Evolutionary conservation across 2,888 invertebrate species (phyloP), one percentile per base, ranked within the genome.

Genomic region (Coenonympha arcania): DNA sequence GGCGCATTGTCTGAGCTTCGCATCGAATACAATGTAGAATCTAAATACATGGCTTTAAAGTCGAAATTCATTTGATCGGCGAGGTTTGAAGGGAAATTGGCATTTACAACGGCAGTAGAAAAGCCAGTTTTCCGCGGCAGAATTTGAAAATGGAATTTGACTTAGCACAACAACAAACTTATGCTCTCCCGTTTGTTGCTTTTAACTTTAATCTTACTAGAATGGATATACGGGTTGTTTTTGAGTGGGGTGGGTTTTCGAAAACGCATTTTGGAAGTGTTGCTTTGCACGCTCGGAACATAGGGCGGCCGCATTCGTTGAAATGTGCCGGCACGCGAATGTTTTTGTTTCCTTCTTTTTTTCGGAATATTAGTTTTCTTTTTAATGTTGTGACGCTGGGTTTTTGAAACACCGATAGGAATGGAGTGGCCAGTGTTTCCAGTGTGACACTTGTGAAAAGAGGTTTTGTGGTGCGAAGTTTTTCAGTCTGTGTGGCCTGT

Each of bases 101-200:
- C 78, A 79, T 83, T 83, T 83, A 84, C 76, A 76, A 69, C 77
- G 69, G 71, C 74, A 79, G 82, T 69, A 75, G 85, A 83, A 81
- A 84, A 85, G 83, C 76, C 69, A 82, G 81, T 83, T 83, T 85
- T 76, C 83, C 79, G 68, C 78, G 71, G 82, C 85, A 83, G 68
- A 74, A 71, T 79, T 76, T 64, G 76, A 77, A 83, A 84, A 82
- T 79, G 67, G 69, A 71, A 74, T 77, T 71, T 69, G 76, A 77
- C 73, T 70, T 71, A 68, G 67, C 67, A 68, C 59, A 53, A 55
- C 59, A 52, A 51, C 77, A 61, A 67, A 61, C 62, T 69, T 72
- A 63, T 60, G 55, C 71, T 63, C 24, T 39, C 4, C 39, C 69
- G 24, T 60, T 41, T 16, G 40, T 30, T 28, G 16, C 41, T 26